These are phyloP conservation scores for Pogonophryne albipinna DNA, from an alignment of 2,797 vertebrate species.

Conservation along the genomic window DNA sequence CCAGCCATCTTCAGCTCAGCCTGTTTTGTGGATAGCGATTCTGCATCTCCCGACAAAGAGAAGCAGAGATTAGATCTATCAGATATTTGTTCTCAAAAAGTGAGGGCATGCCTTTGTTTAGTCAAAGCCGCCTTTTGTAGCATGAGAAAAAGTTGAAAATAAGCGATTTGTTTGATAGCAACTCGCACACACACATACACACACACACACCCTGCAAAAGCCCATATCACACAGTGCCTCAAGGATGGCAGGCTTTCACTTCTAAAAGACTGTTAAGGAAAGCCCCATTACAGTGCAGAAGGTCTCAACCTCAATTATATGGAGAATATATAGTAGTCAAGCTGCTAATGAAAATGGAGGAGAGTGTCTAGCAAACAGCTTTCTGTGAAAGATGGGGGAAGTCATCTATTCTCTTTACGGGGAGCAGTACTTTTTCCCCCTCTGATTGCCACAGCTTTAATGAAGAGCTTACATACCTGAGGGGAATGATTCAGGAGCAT, in stretches of 20 bases:
- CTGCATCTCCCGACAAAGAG: conserved; percentile 9
- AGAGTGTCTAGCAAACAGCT: conserved; percentile 79
- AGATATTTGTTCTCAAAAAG: conserved; percentile 34
- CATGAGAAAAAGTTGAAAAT: conserved; percentile 58
- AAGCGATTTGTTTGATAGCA: conserved; percentile 68
- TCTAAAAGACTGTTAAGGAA: conserved; percentile 84
- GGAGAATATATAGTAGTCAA: conserved; percentile 83
- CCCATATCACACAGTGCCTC: conserved; percentile 50
- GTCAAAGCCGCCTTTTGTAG: conserved; percentile 65
- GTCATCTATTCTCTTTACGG: conserved; percentile 85
- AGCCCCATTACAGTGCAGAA: conserved; percentile 83
- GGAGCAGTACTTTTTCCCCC: conserved; percentile 67
- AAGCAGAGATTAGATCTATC: conserved; percentile 15
- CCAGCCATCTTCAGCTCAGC: background rate
- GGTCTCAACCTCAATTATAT: conserved; percentile 85
- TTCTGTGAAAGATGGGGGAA: conserved; percentile 76
- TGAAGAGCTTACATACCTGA: conserved; percentile 79
- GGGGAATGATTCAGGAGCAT: conserved; percentile 65
- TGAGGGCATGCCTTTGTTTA: conserved; percentile 63
- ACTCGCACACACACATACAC: conserved; percentile 18
- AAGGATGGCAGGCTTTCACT: conserved; percentile 76
- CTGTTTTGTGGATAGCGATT: conserved; percentile 5
- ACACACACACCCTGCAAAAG: conserved; percentile 10
- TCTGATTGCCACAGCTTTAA: conserved; percentile 78
- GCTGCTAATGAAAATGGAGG: conserved; percentile 83